A percentile compares a stretch with the other conserved stretches of the same genome.
phyloP scores from a whole-genome alignment of 2,888 invertebrate species.

The Protonemura montana region DNA sequence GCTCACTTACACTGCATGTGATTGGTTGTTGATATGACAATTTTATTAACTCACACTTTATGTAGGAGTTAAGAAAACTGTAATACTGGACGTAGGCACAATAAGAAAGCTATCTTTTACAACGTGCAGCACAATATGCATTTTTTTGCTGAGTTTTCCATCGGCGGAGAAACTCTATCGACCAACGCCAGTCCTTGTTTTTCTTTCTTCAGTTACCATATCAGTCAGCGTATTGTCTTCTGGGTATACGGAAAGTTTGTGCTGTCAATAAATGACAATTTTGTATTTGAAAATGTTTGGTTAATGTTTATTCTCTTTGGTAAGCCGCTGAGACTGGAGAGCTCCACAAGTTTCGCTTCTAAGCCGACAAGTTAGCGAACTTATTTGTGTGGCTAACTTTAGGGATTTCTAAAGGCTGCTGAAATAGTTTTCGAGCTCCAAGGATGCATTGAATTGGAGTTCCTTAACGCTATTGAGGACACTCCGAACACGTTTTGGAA shows the following conservation, averaged over 20 bases:
- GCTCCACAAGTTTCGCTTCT: neutral
- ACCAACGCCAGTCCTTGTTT: too few species aligned
- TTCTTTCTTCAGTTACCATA: neutral
- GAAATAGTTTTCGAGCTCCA: neutral
- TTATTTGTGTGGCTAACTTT: neutral
- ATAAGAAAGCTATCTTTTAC: too few species aligned
- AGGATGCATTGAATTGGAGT: neutral
- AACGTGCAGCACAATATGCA: too few species aligned
- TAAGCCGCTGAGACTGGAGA: neutral
- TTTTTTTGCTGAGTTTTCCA: too few species aligned
- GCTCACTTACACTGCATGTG: too few species aligned
- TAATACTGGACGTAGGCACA: too few species aligned
- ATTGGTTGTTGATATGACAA: too few species aligned
- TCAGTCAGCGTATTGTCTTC: neutral
- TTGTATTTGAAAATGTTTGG: neutral
- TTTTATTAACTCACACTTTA: too few species aligned
- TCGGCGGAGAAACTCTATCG: too few species aligned
- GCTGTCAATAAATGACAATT: neutral
- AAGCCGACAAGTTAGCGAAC: neutral
- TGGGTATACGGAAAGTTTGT: neutral
- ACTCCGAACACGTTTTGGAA: neutral
- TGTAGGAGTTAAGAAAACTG: too few species aligned
- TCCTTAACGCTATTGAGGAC: neutral
- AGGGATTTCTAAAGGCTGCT: neutral
- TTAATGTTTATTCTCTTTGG: constrained; percentile 1